A percentile compares a stretch with the other conserved stretches of the same genome.
Conservation (phyloP, 2,113 vertebrate species). For the Chascanopsetta lugubris region DNA sequence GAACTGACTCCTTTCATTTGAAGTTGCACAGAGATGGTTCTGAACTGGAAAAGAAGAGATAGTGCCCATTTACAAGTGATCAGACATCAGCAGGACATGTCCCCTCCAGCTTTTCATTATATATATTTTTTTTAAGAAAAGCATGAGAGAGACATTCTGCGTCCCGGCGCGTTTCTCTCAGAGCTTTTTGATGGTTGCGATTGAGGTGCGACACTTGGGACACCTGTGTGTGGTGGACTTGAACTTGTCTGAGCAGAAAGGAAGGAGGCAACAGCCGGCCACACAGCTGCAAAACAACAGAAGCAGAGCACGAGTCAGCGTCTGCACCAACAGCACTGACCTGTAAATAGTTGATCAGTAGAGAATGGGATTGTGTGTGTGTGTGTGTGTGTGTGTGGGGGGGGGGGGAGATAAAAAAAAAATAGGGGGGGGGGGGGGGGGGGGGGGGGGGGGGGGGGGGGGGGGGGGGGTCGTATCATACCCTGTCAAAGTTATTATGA, state of each 20-base stretch:
- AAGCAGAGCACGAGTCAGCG: background rate
- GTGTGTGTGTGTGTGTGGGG: no score
- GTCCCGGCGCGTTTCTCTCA: conserved; percentile 41
- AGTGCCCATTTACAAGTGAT: no score
- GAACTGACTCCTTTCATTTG: background rate
- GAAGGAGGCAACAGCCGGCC: conserved; percentile 78
- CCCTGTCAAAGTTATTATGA: conserved; percentile 53
- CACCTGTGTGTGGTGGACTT: conserved; percentile 74
- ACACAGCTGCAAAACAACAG: conserved; percentile 63
- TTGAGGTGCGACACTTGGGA: conserved; percentile 68
- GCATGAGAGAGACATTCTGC: background rate
- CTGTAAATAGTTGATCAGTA: background rate
- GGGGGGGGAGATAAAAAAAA: no score
- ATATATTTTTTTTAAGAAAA: no score
- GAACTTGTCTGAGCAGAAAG: conserved; percentile 67
- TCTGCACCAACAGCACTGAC: background rate
- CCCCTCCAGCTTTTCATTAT: no score
- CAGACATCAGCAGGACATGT: background rate
- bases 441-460: no score
- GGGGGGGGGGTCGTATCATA: conserved; percentile 31
- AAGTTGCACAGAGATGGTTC: no score
- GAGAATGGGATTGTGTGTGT: no score
- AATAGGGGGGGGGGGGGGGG: no score
- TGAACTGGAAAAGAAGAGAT: no score
- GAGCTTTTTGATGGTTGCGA: conserved; percentile 55